Conservation (phyloP, 2,113 vertebrate genomes). For the Brachirus orientalis region DNA sequence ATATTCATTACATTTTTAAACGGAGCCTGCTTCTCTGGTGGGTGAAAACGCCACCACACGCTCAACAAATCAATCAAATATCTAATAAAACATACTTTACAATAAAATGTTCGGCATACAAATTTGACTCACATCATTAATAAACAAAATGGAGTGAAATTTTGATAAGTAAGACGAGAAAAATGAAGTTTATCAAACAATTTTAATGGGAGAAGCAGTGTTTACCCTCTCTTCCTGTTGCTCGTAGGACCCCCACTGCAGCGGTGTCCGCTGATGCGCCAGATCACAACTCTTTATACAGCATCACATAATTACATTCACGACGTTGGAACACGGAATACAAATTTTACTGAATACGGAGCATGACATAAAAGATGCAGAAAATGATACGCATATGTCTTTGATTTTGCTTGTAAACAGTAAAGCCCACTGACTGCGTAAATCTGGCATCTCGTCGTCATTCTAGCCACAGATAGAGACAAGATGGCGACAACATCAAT, state of each 20-base stretch:
- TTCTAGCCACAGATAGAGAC: neutral
- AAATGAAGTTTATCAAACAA: fast-evolving
- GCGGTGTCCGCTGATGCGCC: slow-evolving; percentile 27
- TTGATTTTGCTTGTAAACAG: fast-evolving
- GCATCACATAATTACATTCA: neutral
- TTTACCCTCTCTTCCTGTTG: slow-evolving; percentile 64
- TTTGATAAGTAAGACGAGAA: neutral
- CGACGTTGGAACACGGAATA: too few species aligned
- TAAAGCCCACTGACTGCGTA: neutral
- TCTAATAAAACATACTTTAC: neutral
- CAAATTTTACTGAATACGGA: too few species aligned
- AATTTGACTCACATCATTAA: neutral
- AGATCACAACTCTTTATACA: fast-evolving
- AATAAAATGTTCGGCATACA: neutral
- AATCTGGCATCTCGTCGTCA: fast-evolving
- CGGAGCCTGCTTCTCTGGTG: neutral
- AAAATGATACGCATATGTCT: fast-evolving
- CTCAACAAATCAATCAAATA: fast-evolving
- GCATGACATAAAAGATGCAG: too few species aligned
- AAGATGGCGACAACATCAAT: slow-evolving; percentile 74
- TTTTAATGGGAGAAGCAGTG: fast-evolving
- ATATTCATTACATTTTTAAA: neutral
- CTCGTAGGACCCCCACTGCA: slow-evolving; percentile 19
- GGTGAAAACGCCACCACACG: neutral
- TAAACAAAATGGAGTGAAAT: neutral